These are phyloP conservation scores for Capreolus pygargus DNA, from an alignment of 2,113 vertebrate genomes.

Conservation along the genomic window DNA sequence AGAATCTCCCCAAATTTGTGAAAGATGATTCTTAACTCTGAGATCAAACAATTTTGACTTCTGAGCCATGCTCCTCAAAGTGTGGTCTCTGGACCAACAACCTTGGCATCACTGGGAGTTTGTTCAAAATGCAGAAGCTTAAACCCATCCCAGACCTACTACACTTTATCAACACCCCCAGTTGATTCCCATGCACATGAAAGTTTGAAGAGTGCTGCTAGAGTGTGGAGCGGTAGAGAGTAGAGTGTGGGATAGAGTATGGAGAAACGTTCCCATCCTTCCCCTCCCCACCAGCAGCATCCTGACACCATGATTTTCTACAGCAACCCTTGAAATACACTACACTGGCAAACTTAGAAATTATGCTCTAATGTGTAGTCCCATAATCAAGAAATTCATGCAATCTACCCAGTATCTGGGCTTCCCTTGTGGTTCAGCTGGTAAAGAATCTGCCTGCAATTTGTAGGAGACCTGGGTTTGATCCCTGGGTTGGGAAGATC, in stretches of 20 bases:
- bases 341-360: background rate
- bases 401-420: background rate
- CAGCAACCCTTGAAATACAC: background rate
- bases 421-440: background rate
- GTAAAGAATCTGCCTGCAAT: background rate
- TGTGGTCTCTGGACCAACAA: background rate
- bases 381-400: background rate
- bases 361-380: background rate
- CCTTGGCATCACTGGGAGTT: background rate
- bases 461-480: background rate
- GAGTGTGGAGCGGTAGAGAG: background rate
- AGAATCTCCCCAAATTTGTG: background rate
- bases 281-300: background rate
- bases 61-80: background rate
- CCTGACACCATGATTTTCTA: background rate
- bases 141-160: background rate
- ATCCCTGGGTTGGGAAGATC: background rate
- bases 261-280: background rate
- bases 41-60: background rate
- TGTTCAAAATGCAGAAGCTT: background rate
- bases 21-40: background rate
- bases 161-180: background rate
- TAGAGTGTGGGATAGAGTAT: background rate
- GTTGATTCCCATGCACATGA: accelerated
- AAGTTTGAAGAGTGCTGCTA: background rate